Evolutionary conservation across 2,888 invertebrate genomes (phyloP).

Genomic region (Bedellia somnulentella): DNA sequence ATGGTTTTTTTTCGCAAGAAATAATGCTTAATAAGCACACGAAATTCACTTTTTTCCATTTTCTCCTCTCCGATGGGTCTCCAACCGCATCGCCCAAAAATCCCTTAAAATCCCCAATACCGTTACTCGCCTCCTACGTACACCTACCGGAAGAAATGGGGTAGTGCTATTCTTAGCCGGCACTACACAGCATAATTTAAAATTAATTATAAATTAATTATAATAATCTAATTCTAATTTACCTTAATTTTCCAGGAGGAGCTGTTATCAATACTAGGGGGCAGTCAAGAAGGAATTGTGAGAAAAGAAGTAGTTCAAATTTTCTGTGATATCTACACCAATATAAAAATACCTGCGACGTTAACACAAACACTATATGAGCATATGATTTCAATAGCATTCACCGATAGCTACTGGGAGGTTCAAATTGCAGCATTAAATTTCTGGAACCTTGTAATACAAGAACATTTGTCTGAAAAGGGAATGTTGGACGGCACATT

Average conservation of each 20-base stretch:
- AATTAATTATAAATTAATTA: too few relatives aligned
- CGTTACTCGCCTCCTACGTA: too few relatives aligned
- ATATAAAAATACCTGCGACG: conserved; percentile 59
- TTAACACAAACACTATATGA: conserved; percentile 61
- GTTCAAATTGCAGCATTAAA: conserved; percentile 71
- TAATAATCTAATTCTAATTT: too few relatives aligned
- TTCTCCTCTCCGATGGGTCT: too few relatives aligned
- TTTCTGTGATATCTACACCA: conserved; percentile 66
- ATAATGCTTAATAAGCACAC: too few relatives aligned
- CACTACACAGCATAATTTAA: too few relatives aligned
- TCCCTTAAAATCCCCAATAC: too few relatives aligned
- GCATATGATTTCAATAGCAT: conserved; percentile 67
- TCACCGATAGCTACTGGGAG: conserved; percentile 80
- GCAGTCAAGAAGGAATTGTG: conserved; percentile 77
- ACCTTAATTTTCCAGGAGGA: conserved; percentile 37
- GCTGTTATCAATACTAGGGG: conserved; percentile 59
- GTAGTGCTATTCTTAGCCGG: too few relatives aligned
- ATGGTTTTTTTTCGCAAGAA: too few relatives aligned
- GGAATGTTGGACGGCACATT: conserved; percentile 84
- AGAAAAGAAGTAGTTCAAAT: conserved; percentile 71
- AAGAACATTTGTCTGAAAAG: conserved; percentile 67
- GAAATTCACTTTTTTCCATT: too few relatives aligned
- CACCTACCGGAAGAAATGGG: too few relatives aligned
- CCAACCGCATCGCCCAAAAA: too few relatives aligned
- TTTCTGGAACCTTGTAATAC: conserved; percentile 73